Evolutionary conservation across 2,113 vertebrate genomes (phyloP).

Genomic region (Coryphaenoides rupestris): DNA sequence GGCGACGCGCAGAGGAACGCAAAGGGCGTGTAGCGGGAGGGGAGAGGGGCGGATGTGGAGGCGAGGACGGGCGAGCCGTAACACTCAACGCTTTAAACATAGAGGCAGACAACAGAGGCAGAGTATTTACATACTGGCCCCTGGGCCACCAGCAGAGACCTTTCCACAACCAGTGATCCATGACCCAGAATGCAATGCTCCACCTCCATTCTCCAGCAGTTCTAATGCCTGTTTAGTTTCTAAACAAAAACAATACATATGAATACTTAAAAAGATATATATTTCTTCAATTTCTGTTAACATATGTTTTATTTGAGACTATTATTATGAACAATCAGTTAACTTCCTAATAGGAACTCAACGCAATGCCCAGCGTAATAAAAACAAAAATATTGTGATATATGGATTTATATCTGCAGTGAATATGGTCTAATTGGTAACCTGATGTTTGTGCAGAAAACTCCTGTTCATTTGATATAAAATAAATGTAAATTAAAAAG

Average conservation of each 20-base stretch:
- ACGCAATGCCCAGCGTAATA: slow-evolving; percentile 44
- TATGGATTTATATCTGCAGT: slow-evolving; percentile 57
- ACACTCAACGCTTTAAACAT: no score
- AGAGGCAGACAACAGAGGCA: no score
- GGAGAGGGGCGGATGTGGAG: no score
- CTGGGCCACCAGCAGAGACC: slow-evolving; percentile 69
- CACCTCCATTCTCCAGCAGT: slow-evolving; percentile 46
- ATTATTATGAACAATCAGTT: slow-evolving; percentile 41
- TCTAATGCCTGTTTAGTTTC: slow-evolving; percentile 51
- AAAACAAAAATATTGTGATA: slow-evolving; percentile 56
- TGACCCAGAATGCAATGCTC: slow-evolving; percentile 35
- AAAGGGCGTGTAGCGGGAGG: no score
- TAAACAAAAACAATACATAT: slow-evolving; percentile 43
- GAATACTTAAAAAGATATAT: slow-evolving; percentile 44
- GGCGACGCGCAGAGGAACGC: no score
- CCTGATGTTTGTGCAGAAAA: slow-evolving; percentile 57
- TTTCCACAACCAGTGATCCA: slow-evolving; percentile 57
- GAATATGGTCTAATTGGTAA: slow-evolving; percentile 61
- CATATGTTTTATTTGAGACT: slow-evolving; percentile 21
- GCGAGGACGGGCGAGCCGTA: no score
- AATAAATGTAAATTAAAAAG: slow-evolving; percentile 74
- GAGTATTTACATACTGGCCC: no score
- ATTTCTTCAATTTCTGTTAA: slow-evolving; percentile 16
- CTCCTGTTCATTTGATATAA: slow-evolving; percentile 61
- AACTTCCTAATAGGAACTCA: slow-evolving; percentile 29